Conservation (phyloP, 2,113 vertebrate genomes). For the Lanius collurio region DNA sequence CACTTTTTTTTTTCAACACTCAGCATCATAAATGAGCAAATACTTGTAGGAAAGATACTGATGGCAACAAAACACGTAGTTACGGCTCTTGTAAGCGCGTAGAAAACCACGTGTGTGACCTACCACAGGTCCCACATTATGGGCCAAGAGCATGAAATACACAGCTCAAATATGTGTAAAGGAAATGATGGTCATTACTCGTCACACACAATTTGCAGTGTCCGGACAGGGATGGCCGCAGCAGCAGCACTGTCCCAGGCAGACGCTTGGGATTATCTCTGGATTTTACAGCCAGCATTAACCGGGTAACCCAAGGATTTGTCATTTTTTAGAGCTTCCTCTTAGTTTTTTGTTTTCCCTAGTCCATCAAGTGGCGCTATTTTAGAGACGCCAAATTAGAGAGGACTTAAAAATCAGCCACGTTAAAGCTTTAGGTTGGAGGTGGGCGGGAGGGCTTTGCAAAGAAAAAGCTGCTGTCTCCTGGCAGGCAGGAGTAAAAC, state of each 20-base stretch:
- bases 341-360: background rate
- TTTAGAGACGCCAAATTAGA: background rate
- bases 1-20: accelerated
- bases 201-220: accelerated
- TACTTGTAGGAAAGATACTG: background rate
- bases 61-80: background rate
- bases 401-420: background rate
- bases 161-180: accelerated
- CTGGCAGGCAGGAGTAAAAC: background rate
- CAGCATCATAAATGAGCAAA: background rate
- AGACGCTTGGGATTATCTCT: background rate
- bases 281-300: background rate
- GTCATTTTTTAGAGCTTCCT: background rate
- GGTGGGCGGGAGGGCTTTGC: background rate
- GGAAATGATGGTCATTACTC: accelerated
- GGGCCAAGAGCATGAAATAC: background rate
- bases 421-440: background rate
- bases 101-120: background rate
- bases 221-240: accelerated
- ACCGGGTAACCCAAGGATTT: background rate
- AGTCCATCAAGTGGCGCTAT: background rate
- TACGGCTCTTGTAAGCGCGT: accelerated
- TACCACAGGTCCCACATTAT: accelerated
- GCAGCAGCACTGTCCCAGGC: background rate
- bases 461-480: background rate